A percentile compares a stretch with the other conserved stretches of the same genome.
These are phyloP conservation scores for Lepus europaeus DNA, from an alignment of 2,113 vertebrate species.

Conservation along the genomic window DNA sequence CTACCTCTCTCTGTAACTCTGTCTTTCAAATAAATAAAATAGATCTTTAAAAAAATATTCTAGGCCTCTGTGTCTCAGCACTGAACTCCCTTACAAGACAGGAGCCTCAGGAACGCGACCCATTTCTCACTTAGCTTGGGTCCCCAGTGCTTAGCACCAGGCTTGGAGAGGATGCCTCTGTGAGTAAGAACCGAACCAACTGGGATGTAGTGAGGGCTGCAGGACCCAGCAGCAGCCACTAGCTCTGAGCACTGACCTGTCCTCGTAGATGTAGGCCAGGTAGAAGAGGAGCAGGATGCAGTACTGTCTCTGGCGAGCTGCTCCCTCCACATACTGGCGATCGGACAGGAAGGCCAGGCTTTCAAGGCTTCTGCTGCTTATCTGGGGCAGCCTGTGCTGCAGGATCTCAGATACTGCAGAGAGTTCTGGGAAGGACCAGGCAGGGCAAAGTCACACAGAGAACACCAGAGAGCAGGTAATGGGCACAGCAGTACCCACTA, in stretches of 20 bases:
- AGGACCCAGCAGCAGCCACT: not conserved
- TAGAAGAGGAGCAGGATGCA: constrained; percentile 91
- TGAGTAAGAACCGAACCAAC: not conserved
- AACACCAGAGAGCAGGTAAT: not conserved
- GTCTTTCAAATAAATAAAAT: too few relatives aligned
- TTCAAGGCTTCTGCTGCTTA: constrained; percentile 90
- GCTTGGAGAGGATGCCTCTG: not conserved
- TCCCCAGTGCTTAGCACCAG: not conserved
- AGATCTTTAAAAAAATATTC: not conserved
- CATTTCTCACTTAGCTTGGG: not conserved
- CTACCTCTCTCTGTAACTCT: too few relatives aligned
- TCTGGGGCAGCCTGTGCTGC: constrained; percentile 88
- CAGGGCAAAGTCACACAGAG: constrained; percentile 27
- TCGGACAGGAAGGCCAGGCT: constrained; percentile 90
- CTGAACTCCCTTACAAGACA: not conserved
- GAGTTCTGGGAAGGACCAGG: constrained; percentile 83
- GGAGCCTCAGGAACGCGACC: not conserved
- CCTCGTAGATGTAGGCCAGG: constrained; percentile 90
- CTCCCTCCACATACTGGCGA: constrained; percentile 85
- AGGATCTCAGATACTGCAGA: constrained; percentile 90
- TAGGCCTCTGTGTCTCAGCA: constrained; percentile 10
- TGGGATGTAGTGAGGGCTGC: not conserved
- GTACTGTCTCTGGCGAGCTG: constrained; percentile 89
- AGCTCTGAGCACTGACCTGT: constrained; percentile 90
- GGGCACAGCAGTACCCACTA: not conserved